These are phyloP conservation scores for Pocillopora meandrina DNA, from an alignment of 92 coral and sea anemone genomes.

Conservation along the genomic window DNA sequence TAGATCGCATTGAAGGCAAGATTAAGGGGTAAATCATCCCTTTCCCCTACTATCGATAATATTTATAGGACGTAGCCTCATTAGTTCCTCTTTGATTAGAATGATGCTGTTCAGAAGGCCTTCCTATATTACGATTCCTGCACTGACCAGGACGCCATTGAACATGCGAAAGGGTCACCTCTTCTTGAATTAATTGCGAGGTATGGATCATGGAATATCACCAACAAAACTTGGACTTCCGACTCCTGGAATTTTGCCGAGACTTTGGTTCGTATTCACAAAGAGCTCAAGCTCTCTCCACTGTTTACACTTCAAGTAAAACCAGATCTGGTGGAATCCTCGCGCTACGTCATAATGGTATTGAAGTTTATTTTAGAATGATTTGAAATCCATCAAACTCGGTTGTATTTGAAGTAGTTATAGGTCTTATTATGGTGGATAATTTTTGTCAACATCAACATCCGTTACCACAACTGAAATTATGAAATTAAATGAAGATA, in stretches of 20 bases:
- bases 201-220: slow-evolving; percentile 92
- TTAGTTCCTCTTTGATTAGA: slow-evolving; percentile 36
- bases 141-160: slow-evolving; percentile 60
- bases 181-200: slow-evolving; percentile 49
- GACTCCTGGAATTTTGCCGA: slow-evolving; percentile 61
- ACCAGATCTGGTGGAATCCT: slow-evolving; percentile 66
- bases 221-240: slow-evolving; percentile 63
- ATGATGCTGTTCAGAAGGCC: slow-evolving; percentile 68
- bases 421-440: neutral
- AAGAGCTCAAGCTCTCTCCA: slow-evolving; percentile 66
- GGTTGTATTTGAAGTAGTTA: neutral
- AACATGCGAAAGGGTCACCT: slow-evolving; percentile 55
- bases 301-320: slow-evolving; percentile 48
- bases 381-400: neutral
- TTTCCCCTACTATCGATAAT: neutral
- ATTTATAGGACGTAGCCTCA: too few species aligned
- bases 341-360: slow-evolving; percentile 79
- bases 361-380: neutral
- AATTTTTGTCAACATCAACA: too few species aligned
- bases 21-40: too few species aligned
- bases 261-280: slow-evolving; percentile 56
- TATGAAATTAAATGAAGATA: too few species aligned
- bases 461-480: too few species aligned
- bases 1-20: too few species aligned
- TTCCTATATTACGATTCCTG: slow-evolving; percentile 80